phyloP scores from a whole-genome alignment of 2,888 invertebrate species.

The Autographa pulchrina region DNA sequence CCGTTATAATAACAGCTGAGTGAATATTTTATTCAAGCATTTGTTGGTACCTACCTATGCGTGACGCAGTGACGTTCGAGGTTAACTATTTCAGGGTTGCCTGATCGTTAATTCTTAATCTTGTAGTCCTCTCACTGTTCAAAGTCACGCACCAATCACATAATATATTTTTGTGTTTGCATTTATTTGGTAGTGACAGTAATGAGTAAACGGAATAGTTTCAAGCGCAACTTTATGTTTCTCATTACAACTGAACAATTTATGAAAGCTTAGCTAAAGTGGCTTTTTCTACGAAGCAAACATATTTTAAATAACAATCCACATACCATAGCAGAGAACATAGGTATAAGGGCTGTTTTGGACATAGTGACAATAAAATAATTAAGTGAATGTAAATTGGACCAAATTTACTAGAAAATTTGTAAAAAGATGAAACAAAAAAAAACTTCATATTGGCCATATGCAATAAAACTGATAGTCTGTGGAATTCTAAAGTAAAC shows the following conservation, averaged over 20 bases:
- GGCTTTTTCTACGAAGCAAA: not conserved
- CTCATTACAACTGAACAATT: not conserved
- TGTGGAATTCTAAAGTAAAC: not conserved
- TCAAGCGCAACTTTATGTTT: not conserved
- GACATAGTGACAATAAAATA: too few relatives aligned
- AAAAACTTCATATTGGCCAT: not conserved
- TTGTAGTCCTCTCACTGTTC: constrained; percentile 73
- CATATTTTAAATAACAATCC: not conserved
- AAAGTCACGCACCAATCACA: constrained; percentile 76
- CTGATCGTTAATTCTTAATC: constrained; percentile 80
- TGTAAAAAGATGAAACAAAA: too few relatives aligned
- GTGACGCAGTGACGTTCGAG: constrained; percentile 79
- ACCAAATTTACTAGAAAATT: too few relatives aligned
- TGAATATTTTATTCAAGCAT: constrained; percentile 83
- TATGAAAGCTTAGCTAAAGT: not conserved
- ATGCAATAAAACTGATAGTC: not conserved
- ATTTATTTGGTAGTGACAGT: constrained; percentile 53
- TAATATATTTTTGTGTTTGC: constrained; percentile 57
- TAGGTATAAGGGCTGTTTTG: too few relatives aligned
- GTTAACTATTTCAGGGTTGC: constrained; percentile 81
- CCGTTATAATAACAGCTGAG: constrained; percentile 80
- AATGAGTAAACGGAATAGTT: constrained; percentile 26
- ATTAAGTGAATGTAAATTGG: too few relatives aligned
- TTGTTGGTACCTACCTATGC: constrained; percentile 74
- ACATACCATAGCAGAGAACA: too few relatives aligned